Conservation (phyloP, 2,888 invertebrate genomes). For the Eristalis pertinax region DNA sequence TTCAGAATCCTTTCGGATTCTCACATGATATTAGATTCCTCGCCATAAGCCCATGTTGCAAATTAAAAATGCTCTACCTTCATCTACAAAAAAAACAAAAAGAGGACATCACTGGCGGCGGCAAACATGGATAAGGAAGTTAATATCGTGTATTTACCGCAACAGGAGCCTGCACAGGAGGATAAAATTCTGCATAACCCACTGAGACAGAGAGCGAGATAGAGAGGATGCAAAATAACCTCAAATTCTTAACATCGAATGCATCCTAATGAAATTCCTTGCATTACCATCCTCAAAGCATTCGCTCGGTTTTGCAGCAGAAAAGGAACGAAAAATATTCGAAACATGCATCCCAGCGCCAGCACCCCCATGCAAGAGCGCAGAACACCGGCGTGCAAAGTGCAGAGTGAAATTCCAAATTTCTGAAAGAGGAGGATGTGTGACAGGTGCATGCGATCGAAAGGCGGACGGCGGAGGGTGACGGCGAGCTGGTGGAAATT, state of each 20-base stretch:
- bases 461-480: not conserved
- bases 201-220: not conserved
- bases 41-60: not conserved
- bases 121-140: not conserved
- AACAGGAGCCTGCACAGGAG: conserved; percentile 3
- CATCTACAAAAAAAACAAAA: not conserved
- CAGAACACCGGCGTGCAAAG: not conserved
- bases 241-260: conserved; percentile 54
- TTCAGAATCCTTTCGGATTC: not conserved
- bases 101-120: not conserved
- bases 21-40: not conserved
- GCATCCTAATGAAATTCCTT: conserved; percentile 70
- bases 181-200: conserved; percentile 26
- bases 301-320: not conserved
- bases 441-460: conserved; percentile 42
- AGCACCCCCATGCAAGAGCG: not conserved
- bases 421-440: conserved; percentile 17
- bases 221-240: not conserved
- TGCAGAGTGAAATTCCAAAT: conserved; percentile 35
- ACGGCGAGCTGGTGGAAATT: conserved; percentile 21
- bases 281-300: conserved; percentile 35
- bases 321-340: not conserved
- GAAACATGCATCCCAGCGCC: not conserved
- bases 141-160: conserved; percentile 9
- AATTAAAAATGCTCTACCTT: not conserved